A percentile compares a stretch with the other conserved stretches of the same genome.
Evolutionary conservation across 2,888 invertebrate genomes (phyloP).

Genomic region (Nomada flava): DNA sequence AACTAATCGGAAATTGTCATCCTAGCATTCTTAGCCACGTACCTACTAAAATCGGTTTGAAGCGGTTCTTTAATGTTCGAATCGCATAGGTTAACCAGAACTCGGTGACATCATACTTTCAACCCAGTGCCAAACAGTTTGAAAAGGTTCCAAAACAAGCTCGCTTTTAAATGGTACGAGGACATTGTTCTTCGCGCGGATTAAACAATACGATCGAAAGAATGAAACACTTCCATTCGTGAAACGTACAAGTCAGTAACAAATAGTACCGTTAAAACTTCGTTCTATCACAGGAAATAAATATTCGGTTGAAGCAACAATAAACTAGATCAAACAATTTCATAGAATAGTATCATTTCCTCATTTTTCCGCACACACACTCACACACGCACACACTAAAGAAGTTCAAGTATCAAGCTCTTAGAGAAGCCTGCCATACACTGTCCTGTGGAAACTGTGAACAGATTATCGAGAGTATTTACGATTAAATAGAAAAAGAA

Average conservation of each 20-base stretch:
- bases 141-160: slow-evolving; percentile 63
- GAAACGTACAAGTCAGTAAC: not conserved
- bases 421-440: not conserved
- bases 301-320: not conserved
- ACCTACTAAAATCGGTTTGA: slow-evolving; percentile 55
- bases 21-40: slow-evolving; percentile 33
- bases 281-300: too few relatives aligned
- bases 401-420: slow-evolving; percentile 13
- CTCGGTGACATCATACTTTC: slow-evolving; percentile 57
- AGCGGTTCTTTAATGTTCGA: slow-evolving; percentile 55
- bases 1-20: slow-evolving; percentile 24
- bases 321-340: not conserved
- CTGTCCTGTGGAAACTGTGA: not conserved
- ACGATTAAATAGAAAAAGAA: slow-evolving; percentile 4
- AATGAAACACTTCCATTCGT: not conserved
- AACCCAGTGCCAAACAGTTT: slow-evolving; percentile 60
- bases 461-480: not conserved
- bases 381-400: not conserved
- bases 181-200: slow-evolving; percentile 40
- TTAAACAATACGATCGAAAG: not conserved
- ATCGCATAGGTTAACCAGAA: slow-evolving; percentile 39
- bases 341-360: not conserved
- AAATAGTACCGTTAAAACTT: not conserved
- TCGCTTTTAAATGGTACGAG: slow-evolving; percentile 57
- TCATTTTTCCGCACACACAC: not conserved